phyloP scores from a whole-genome alignment of 2,797 vertebrate species.

The Rhynchotus rufescens region DNA sequence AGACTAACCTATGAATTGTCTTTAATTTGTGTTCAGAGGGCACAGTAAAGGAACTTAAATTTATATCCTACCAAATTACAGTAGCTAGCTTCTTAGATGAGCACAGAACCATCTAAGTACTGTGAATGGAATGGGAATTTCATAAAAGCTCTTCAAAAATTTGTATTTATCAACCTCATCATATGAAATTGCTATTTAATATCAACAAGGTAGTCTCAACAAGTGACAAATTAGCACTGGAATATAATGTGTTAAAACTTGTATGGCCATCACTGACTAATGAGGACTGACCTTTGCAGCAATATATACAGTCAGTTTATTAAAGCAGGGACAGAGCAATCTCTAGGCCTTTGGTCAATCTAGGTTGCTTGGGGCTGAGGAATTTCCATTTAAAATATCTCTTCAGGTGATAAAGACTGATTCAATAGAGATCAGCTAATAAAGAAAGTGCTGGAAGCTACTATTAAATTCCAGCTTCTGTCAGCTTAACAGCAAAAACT shows the following conservation, averaged over 20 bases:
- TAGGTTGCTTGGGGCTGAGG: slow-evolving; percentile 76
- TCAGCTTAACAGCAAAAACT: slow-evolving; percentile 76
- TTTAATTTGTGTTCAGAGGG: background rate
- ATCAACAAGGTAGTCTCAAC: slow-evolving; percentile 1
- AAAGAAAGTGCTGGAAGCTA: slow-evolving; percentile 73
- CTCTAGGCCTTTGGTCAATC: slow-evolving; percentile 75
- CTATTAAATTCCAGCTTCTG: slow-evolving; percentile 76
- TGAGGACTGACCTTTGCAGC: slow-evolving; percentile 74
- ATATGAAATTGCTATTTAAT: slow-evolving; percentile 4
- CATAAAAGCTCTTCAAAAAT: background rate
- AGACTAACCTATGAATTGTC: background rate
- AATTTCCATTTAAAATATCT: slow-evolving; percentile 81
- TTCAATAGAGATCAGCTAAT: slow-evolving; percentile 76
- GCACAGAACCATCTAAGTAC: background rate
- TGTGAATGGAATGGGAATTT: background rate
- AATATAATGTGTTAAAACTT: slow-evolving; percentile 61
- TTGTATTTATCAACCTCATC: background rate
- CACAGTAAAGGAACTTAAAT: background rate
- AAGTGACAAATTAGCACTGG: slow-evolving; percentile 36
- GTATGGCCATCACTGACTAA: slow-evolving; percentile 38
- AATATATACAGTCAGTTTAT: slow-evolving; percentile 72
- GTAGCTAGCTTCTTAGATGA: background rate
- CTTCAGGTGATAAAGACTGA: slow-evolving; percentile 79
- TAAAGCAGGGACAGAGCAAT: slow-evolving; percentile 69
- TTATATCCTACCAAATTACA: background rate